Evolutionary conservation across 2,113 vertebrate species (phyloP), one percentile per base, ranked within the genome.

Genomic region (Nipponia nippon): DNA sequence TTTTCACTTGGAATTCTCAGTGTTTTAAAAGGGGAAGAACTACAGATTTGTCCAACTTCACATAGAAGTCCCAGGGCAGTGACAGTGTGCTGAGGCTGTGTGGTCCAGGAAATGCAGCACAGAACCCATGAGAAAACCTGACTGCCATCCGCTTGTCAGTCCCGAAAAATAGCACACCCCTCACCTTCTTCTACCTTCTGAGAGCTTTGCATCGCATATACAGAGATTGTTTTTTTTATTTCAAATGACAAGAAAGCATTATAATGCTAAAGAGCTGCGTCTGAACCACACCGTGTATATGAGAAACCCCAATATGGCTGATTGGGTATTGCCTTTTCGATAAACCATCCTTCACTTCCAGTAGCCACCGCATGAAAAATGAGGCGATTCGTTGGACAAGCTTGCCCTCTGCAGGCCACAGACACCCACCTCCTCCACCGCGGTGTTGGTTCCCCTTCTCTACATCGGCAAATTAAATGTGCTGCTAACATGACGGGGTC

Each of bases 361-460:
- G 80, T 0, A 36, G 50, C 59, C 65, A 19, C 59, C 3, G 5
- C 26, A 3, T 7, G 75, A 44, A 22, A 71, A 58, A 27, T 2
- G 5, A 49, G 42, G 46, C 5, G 13, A 97, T 98, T 93, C 71
- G n/a, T 97, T 96, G 97, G 32, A 42, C 98, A 98, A 97, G 95
- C 10, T 94, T 98, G 98, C 98, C 98, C 97, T 95, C 98, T 98
- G 38, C 67, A 97, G 98, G 75, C 38, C 32, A 52, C 61, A 21
- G 47, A 2, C 61, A 3, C 27, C 23, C 27, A 84, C n/a, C 16
- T 32, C 53, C n/a, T 26, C n/a, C 13, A 3, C 58, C 32, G 49
- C 18, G 14, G 4, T 12, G 4, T 18, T 44, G 23, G 11, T 11
- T 83, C 55, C 29, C 7, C 40, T 62, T 52, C 63, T 13, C 84